Evolutionary conservation across 2,113 vertebrate genomes (phyloP).

Genomic region (Mirounga angustirostris): DNA sequence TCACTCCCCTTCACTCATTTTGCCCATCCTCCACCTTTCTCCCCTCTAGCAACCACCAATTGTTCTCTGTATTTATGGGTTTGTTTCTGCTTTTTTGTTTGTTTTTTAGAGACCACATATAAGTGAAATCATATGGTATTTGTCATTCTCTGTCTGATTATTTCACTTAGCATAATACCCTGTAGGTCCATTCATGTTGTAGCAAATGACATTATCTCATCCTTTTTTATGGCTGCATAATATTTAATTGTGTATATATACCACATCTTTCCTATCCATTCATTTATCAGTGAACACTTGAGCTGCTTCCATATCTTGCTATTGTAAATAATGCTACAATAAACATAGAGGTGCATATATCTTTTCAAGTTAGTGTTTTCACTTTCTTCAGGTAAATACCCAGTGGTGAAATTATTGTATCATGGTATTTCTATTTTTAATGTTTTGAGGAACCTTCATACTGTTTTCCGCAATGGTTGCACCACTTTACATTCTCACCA

Average conservation of each 20-base stretch:
- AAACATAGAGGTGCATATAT: not conserved
- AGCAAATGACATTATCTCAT: not conserved
- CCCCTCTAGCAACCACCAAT: not conserved
- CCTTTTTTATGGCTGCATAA: not conserved
- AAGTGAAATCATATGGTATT: not conserved
- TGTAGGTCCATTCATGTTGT: not conserved
- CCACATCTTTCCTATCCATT: not conserved
- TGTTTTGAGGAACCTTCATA: not conserved
- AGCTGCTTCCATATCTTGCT: too few species aligned
- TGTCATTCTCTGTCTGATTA: not conserved
- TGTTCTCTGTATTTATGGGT: not conserved
- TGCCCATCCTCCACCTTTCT: not conserved
- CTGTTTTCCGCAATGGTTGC: not conserved
- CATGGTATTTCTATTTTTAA: not conserved
- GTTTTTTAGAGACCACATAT: not conserved
- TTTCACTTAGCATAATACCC: not conserved
- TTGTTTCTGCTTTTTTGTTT: not conserved
- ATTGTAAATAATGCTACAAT: not conserved
- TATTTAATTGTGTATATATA: not conserved
- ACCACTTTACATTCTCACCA: not conserved
- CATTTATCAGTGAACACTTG: too few species aligned
- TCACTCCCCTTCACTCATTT: not conserved
- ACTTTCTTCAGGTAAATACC: not conserved
- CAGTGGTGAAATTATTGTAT: not conserved
- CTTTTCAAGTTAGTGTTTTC: not conserved